Base-by-base conservation (phyloP, 2,888 invertebrate genomes). In the Yponomeuta evonymella region DNA sequence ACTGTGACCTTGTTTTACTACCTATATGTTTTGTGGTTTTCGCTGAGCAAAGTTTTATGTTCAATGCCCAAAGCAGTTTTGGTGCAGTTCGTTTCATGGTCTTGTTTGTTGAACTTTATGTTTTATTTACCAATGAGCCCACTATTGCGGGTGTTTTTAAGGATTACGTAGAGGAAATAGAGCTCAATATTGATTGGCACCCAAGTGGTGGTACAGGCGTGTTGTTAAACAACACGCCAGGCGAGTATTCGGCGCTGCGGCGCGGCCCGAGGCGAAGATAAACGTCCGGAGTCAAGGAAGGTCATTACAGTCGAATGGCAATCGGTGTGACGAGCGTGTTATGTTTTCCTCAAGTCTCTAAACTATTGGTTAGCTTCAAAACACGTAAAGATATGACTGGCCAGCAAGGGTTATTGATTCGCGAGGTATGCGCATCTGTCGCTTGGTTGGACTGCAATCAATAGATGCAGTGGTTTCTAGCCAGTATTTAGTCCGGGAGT, bases 211-310 rank as follows among this genome's bases (percentile, higher is more conserved):
- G 43, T 6, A 43, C 5, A 43, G 63, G 23, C 29, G n/a, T n/a
- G 33, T 43, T 67, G 48, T 67, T 67, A 29, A 68, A 68, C 29
- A 68, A 68, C 68, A 68, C 48, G 51, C 29, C 33, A 11, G 36
- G 36, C 23, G 68, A 69, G 51, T 48, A 69, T 69, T 51, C 33
- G 51, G 76, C 79, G 79, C 43, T 43, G 43, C 43, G 43, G 43
- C 75, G 71, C 72, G 70, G 72, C 73, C 75, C 75, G 74, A 12
- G 63, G 75, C 75, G 78, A 79, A 80, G 81, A 82, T 83, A 81
- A 82, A 79, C 78, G 75, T 80, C 73, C 74, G 79, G 79, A 84
- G 84, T 84, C 85, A 83, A 86, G 84, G 85, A 86, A 85, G 87
- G 87, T 87, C 86, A 86, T 79, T 75, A 79, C 33, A 62, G 36